phyloP scores from a whole-genome alignment of 2,888 invertebrate genomes.

The Prosapia bicincta region DNA sequence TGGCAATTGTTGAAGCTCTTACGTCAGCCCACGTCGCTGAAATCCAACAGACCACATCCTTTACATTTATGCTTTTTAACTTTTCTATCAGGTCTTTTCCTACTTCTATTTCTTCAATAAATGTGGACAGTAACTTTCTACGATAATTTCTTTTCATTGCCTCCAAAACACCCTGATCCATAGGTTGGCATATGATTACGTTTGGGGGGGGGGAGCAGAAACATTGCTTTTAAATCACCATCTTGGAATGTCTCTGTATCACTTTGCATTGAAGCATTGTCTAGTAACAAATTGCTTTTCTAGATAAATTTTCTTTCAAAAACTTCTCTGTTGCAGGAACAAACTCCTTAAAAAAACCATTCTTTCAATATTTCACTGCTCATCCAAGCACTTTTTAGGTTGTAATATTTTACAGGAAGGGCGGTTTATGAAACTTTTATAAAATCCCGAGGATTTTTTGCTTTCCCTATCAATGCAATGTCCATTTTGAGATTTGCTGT shows the following conservation, averaged over 20 bases:
- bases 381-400: slow-evolving; percentile 11
- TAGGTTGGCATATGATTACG: background rate
- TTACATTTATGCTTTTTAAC: slow-evolving; percentile 9
- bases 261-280: slow-evolving; percentile 13
- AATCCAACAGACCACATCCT: slow-evolving; percentile 17
- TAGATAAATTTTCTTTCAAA: slow-evolving; percentile 16
- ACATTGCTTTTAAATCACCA: slow-evolving; percentile 17
- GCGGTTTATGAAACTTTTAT: slow-evolving; percentile 2
- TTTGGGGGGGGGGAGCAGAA: slow-evolving; percentile 18
- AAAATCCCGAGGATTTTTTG: slow-evolving; percentile 12
- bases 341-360: slow-evolving; percentile 12
- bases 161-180: slow-evolving; percentile 17
- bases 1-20: too few species aligned
- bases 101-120: slow-evolving; percentile 16
- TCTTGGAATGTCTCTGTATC: slow-evolving; percentile 3
- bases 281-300: slow-evolving; percentile 16
- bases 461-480: slow-evolving; percentile 10
- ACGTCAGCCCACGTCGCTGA: too few species aligned
- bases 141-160: slow-evolving; percentile 15
- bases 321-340: slow-evolving; percentile 16
- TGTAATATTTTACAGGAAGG: slow-evolving; percentile 9
- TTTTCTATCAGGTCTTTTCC: slow-evolving; percentile 8
- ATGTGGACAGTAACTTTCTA: slow-evolving; percentile 14
- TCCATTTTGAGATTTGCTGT: slow-evolving; percentile 18
- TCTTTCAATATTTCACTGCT: slow-evolving; percentile 7